Base-by-base conservation (phyloP, 2,113 vertebrate species). In the Rhineura floridana region DNA sequence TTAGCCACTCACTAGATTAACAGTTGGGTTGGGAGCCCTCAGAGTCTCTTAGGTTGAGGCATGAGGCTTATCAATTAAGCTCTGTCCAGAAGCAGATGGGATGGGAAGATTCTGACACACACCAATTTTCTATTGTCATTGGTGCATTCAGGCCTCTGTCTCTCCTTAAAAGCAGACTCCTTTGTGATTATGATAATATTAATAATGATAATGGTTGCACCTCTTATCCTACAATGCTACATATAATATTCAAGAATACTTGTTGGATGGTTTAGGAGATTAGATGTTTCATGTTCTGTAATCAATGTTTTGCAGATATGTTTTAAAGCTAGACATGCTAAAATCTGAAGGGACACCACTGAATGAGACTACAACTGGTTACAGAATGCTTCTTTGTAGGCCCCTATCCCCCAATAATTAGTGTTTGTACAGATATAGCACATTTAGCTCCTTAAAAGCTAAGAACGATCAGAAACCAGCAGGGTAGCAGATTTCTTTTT, bases 401-500 rank as follows among this genome's bases (percentile, higher is more conserved):
- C 63, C 36, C 7, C 36, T 19, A 46, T n/a, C 39, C 59, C 15
- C 13, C 55, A 59, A 48, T 21, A 65, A 13, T 19, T 82, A 10
- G 28, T 46, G 15, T 33, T 11, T 1, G 5, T 63, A 62, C 36
- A 46, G 8, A 67, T 48, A 39, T 33, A 67, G 73, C 21, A 44
- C 39, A 69, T 33, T 48, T n/a, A 52, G 77, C 6, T 4, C 15
- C 17, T 48, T 25, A 21, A 36, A 44, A 28, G 23, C 46, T 50
- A 12, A 55, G 77, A 25, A 19, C 33, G 6, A 55, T 55, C 21
- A 13, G 11, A 82, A 82, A 28, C 13, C 55, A 59, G 19, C 3
- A 65, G 28, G 8, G 8, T 19, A n/a, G 42, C 28, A 4, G 23
- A n/a, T 59, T 23, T 89, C 81, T 62, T 0, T 0, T 55, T 25